Percentiles rank a stretch among this genome's conserved stretches.
Conservation (phyloP, 2,888 invertebrate species). For the Synanthedon andrenaeformis region DNA sequence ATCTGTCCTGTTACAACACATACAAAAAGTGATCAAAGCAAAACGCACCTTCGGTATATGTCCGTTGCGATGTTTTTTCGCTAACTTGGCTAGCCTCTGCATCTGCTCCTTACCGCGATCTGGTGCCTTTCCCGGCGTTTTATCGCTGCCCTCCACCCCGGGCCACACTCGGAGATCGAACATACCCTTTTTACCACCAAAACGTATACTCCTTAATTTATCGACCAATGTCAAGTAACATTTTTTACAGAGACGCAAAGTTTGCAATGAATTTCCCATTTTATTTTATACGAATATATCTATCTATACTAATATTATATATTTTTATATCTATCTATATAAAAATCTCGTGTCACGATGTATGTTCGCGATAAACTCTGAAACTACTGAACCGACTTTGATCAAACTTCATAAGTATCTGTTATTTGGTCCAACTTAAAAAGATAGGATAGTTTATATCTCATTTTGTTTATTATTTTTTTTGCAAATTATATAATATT, state of each 20-base stretch:
- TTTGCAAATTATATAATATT: no score
- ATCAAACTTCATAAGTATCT: no score
- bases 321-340: no score
- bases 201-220: constrained; percentile 24
- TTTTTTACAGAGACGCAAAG: constrained; percentile 22
- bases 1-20: no score
- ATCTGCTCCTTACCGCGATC: constrained; percentile 86
- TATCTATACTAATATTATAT: no score
- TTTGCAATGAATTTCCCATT: constrained; percentile 36
- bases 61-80: constrained; percentile 94
- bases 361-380: no score
- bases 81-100: constrained; percentile 88
- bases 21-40: not conserved
- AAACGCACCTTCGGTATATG: constrained; percentile 84
- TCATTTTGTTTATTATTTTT: no score
- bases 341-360: no score
- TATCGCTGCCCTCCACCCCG: constrained; percentile 82
- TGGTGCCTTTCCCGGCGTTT: constrained; percentile 88
- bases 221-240: constrained; percentile 21
- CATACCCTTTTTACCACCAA: constrained; percentile 72
- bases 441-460: no score
- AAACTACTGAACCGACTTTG: no score
- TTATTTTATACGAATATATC: constrained; percentile 2
- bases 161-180: constrained; percentile 94
- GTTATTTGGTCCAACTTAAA: no score